phyloP scores from a whole-genome alignment of 92 coral and sea anemone genomes.

The Zoanthus sociatus region DNA sequence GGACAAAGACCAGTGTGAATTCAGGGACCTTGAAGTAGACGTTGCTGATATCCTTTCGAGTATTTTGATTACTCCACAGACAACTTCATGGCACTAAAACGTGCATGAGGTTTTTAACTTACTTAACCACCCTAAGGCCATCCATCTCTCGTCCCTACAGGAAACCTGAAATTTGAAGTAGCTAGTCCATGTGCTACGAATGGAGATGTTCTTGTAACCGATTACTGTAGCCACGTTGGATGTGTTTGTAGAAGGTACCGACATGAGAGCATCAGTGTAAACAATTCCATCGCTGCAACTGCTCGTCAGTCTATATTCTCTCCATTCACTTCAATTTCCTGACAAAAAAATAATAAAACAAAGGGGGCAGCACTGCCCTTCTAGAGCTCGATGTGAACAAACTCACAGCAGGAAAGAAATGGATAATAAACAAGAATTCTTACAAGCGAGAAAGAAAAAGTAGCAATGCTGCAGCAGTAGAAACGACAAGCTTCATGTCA shows the following conservation, averaged over 20 bases:
- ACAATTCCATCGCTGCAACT: constrained; percentile 54
- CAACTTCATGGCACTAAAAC: constrained; percentile 26
- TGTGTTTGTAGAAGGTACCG: no score
- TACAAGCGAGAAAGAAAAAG: constrained; percentile 47
- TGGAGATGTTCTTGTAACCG: constrained; percentile 54
- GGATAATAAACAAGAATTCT: constrained; percentile 40
- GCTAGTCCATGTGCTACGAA: constrained; percentile 57
- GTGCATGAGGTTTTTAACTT: constrained; percentile 32
- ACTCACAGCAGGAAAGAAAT: constrained; percentile 54
- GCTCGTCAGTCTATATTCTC: constrained; percentile 31
- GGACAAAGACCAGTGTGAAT: constrained; percentile 15
- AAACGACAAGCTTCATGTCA: constrained; percentile 7
- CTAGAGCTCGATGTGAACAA: constrained; percentile 56
- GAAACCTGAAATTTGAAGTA: constrained; percentile 42
- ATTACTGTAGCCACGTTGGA: constrained; percentile 33
- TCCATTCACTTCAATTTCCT: constrained; percentile 48
- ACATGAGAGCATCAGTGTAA: no score
- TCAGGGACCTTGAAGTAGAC: constrained; percentile 45
- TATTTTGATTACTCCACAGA: constrained; percentile 47
- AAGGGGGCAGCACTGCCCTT: constrained; percentile 60
- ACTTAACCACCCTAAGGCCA: constrained; percentile 49
- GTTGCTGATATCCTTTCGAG: constrained; percentile 23
- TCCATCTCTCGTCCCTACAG: constrained; percentile 13
- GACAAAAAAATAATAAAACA: constrained; percentile 18
- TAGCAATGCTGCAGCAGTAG: constrained; percentile 11